Conservation (phyloP, 92 coral and sea anemone genomes). For the Phenganax marumi region DNA sequence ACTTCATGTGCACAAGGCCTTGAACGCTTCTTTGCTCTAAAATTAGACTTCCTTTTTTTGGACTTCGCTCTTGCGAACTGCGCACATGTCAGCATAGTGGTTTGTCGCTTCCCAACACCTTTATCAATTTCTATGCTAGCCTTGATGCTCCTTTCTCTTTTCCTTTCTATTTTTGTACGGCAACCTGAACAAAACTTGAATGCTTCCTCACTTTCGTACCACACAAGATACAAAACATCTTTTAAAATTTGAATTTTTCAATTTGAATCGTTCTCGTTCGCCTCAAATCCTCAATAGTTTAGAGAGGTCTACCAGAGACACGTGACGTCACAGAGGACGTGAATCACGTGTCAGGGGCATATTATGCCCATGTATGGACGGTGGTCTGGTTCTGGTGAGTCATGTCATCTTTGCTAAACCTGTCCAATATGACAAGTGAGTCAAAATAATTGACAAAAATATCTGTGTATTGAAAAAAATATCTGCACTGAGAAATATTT, state of each 20-base stretch:
- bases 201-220: neutral
- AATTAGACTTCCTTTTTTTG: conserved; percentile 46
- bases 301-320: too few species aligned
- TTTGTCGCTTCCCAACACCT: neutral
- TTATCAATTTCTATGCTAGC: neutral
- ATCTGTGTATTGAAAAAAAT: neutral
- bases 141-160: conserved; percentile 11
- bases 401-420: neutral
- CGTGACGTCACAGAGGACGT: too few species aligned
- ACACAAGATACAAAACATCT: conserved; percentile 26
- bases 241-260: neutral
- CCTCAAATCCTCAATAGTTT: too few species aligned
- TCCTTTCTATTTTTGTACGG: conserved; percentile 12
- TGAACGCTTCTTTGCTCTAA: conserved; percentile 40
- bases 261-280: neutral
- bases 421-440: neutral
- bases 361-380: too few species aligned
- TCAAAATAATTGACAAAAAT: neutral
- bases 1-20: conserved; percentile 33
- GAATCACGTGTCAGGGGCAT: too few species aligned
- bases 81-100: conserved; percentile 37
- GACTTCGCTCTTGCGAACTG: conserved; percentile 52
- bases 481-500: conserved; percentile 8
- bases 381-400: too few species aligned
- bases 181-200: conserved; percentile 29